Evolutionary conservation across 2,797 vertebrate genomes (phyloP).

Genomic region (Spizella passerina): DNA sequence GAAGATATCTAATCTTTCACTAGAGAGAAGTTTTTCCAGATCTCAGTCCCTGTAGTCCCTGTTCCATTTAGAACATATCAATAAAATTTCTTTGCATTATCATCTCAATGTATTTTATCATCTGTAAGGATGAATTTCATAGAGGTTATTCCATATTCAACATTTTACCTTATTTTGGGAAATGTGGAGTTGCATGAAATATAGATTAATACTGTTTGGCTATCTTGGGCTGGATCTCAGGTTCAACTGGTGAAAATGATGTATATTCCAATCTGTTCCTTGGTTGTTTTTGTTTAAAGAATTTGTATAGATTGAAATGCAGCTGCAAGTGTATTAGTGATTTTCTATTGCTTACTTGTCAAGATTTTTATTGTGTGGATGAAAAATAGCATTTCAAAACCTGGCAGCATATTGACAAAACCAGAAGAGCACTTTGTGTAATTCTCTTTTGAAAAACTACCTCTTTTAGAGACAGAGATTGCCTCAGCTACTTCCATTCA

Average conservation of each 20-base stretch:
- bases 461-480: slow-evolving; percentile 81
- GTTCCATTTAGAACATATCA: slow-evolving; percentile 13
- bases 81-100: slow-evolving; percentile 33
- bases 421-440: slow-evolving; percentile 83
- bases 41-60: neutral
- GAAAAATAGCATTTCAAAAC: slow-evolving; percentile 80
- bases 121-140: neutral
- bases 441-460: slow-evolving; percentile 86
- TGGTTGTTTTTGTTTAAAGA: slow-evolving; percentile 73
- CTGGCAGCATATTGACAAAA: slow-evolving; percentile 85
- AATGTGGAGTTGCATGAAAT: neutral
- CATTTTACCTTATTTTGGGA: slow-evolving; percentile 1
- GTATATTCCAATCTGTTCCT: slow-evolving; percentile 51
- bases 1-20: neutral
- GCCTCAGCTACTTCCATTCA: slow-evolving; percentile 70
- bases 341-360: slow-evolving; percentile 76
- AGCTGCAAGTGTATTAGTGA: slow-evolving; percentile 74
- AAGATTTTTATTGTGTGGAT: slow-evolving; percentile 75
- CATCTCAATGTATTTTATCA: slow-evolving; percentile 8
- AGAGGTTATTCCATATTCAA: neutral
- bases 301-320: slow-evolving; percentile 76
- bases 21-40: neutral
- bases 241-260: slow-evolving; percentile 55
- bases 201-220: slow-evolving; percentile 35
- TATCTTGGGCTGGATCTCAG: slow-evolving; percentile 31